phyloP scores from a whole-genome alignment of 2,888 invertebrate species.

The Eulithis prunata region DNA sequence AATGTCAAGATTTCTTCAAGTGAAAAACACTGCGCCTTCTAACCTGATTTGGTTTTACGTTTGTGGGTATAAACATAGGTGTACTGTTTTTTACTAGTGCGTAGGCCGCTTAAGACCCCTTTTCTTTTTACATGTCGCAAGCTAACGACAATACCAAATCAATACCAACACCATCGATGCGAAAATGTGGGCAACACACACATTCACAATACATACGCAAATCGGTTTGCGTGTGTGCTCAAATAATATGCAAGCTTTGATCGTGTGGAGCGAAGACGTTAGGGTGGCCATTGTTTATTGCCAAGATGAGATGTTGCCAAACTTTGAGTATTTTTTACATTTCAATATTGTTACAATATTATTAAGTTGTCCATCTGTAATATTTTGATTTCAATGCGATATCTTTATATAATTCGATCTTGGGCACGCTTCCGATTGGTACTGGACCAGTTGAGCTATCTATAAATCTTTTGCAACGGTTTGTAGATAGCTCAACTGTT shows the following conservation, averaged over 20 bases:
- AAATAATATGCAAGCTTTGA: conserved; percentile 80
- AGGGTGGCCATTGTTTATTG: conserved; percentile 61
- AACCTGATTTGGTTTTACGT: no score
- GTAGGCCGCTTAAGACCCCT: conserved; percentile 72
- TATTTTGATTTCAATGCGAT: no score
- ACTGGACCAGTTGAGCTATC: no score
- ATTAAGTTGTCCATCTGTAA: no score
- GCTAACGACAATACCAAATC: conserved; percentile 84
- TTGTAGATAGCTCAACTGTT: no score
- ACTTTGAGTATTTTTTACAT: not conserved
- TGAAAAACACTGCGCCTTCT: no score
- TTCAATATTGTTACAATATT: no score
- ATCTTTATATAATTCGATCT: no score
- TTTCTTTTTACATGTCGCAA: conserved; percentile 82
- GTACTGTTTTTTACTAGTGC: conserved; percentile 48
- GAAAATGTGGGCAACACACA: conserved; percentile 79
- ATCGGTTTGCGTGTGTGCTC: conserved; percentile 53
- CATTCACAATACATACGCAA: conserved; percentile 51
- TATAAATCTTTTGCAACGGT: no score
- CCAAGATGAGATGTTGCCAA: conserved; percentile 17
- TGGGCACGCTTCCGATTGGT: no score
- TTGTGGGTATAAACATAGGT: no score
- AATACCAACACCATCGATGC: conserved; percentile 84
- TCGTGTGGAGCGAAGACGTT: conserved; percentile 74
- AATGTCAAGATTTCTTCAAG: no score